Evolutionary conservation across 2,888 invertebrate genomes (phyloP), one percentile per base, ranked within the genome.

Genomic region (Xanthorhoe designata): DNA sequence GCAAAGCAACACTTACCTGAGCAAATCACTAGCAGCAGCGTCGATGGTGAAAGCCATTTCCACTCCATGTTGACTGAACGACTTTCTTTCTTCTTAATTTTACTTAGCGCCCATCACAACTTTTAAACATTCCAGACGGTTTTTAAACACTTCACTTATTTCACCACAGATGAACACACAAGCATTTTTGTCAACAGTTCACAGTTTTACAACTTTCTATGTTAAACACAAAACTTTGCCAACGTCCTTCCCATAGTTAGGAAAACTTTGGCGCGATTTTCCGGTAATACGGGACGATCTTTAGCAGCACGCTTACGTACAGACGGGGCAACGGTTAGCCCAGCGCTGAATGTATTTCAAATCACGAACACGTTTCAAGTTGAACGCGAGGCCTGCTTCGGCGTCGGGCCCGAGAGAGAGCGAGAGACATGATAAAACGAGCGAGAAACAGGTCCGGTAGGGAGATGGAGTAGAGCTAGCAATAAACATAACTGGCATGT

Each of bases 21-120:
- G 87, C 90, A 91, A 84, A 91, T 88, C 86, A 91, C 82, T 86
- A 91, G 82, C 87, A 91, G 83, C 86, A 89, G 84, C 84, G 84
- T 85, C 83, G 90, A 84, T 79, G 87, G 91, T 86, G 91, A 92
- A 91, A 92, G 85, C 85, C 87, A 80, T 80, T 84, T 80, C 84
- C 78, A 85, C 85, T 86, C 86, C 92, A 92, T 92, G 83, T 82
- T 84, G 81, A 75, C 82, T 79, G 81, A 75, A 76, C 79, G 81
- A 90, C 90, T 90, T 91, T 91, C 87, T 87, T 80, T 79, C 81
- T 80, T 75, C 83, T 83, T 80, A 74, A 77, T 75, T 75, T 84
- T 81, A 84, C 83, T 84, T 80, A 73, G 85, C 88, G 82, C 88
- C 89, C 91, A 91, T 91, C 78, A 71, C 71, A 68, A 71, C 65